Conservation (phyloP, 1,140 invertebrate species). For the Drosophila rhopaloa region DNA sequence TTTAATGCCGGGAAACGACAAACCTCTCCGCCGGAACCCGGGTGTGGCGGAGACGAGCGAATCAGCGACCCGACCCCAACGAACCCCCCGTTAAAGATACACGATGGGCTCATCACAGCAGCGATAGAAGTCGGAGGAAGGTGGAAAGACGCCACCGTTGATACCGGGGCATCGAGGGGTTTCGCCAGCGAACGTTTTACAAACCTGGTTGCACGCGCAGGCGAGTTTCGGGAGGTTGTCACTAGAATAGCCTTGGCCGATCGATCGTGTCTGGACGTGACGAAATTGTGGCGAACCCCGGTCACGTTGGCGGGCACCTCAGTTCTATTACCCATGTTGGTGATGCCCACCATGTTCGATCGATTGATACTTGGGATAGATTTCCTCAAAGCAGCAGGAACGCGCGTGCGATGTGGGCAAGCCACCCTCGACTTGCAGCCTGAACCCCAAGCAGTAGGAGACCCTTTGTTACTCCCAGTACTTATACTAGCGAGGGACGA, state of each 20-base stretch:
- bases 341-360: background rate
- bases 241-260: background rate
- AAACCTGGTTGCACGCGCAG: background rate
- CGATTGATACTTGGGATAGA: background rate
- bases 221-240: background rate
- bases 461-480: background rate
- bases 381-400: background rate
- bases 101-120: background rate
- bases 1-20: background rate
- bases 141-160: background rate
- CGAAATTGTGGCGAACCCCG: background rate
- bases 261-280: background rate
- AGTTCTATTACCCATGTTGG: background rate
- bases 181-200: background rate
- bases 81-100: background rate
- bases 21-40: background rate
- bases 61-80: background rate
- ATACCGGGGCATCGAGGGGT: background rate
- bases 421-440: background rate
- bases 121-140: background rate
- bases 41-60: background rate
- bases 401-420: background rate
- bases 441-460: background rate
- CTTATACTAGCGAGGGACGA: background rate
- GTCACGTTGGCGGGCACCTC: background rate